Conservation (phyloP, 1,140 invertebrate species). For the Drosophila teissieri region DNA sequence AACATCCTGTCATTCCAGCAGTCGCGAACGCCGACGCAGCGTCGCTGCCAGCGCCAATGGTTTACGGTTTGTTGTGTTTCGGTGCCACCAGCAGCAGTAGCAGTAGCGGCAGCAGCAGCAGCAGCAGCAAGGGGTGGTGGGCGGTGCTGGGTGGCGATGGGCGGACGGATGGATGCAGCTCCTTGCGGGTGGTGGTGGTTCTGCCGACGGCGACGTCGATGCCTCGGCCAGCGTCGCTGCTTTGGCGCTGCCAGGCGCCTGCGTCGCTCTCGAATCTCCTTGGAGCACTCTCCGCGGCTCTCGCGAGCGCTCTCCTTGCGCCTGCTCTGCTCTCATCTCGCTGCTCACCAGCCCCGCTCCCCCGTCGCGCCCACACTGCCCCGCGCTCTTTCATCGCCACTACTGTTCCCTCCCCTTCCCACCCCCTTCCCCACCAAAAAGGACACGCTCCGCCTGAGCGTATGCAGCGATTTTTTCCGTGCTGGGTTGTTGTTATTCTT, state of each 20-base stretch:
- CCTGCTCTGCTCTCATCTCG: slow-evolving; percentile 43
- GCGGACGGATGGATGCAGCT: slow-evolving; percentile 3
- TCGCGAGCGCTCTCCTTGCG: slow-evolving; percentile 23
- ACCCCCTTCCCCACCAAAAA: neutral
- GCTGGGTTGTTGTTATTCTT: slow-evolving; percentile 22
- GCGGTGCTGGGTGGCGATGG: slow-evolving; percentile 6
- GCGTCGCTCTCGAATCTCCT: slow-evolving; percentile 24
- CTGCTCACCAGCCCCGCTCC: slow-evolving; percentile 12
- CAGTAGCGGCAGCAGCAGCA: neutral
- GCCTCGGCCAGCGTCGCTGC: slow-evolving; percentile 25
- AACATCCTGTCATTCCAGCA: slow-evolving; percentile 63
- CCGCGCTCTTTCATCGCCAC: slow-evolving; percentile 6
- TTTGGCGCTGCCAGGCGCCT: slow-evolving; percentile 28
- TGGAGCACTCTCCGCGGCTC: neutral
- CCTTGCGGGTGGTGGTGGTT: slow-evolving; percentile 73
- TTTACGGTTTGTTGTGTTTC: slow-evolving; percentile 84
- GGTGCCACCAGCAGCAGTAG: slow-evolving; percentile 28
- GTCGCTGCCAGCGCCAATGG: slow-evolving; percentile 53
- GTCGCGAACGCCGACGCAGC: slow-evolving; percentile 38
- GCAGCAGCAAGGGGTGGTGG: slow-evolving; percentile 1
- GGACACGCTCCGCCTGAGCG: slow-evolving; percentile 27
- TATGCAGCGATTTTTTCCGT: slow-evolving; percentile 53
- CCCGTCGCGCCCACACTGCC: neutral
- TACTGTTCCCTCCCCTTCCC: slow-evolving; percentile 17
- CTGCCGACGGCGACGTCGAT: slow-evolving; percentile 40